A percentile compares a stretch with the other conserved stretches of the same genome.
Conservation (phyloP, 2,888 invertebrate genomes). For the Andrena haemorrhoa region DNA sequence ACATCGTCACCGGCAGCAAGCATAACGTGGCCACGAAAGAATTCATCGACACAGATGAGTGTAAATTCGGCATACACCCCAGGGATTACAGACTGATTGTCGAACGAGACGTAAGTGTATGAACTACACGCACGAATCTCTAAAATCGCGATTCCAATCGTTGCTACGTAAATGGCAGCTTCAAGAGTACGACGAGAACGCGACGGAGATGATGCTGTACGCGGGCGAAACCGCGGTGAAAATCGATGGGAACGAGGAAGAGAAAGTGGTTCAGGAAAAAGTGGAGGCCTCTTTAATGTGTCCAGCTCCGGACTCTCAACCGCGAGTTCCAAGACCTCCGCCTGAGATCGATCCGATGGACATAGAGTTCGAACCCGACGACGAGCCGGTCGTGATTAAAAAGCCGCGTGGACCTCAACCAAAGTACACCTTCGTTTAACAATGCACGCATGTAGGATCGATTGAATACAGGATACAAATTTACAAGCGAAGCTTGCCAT, state of each 20-base stretch:
- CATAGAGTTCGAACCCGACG: conserved; percentile 78
- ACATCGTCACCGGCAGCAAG: conserved; percentile 85
- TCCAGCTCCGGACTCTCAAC: conserved; percentile 67
- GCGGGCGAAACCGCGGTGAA: conserved; percentile 72
- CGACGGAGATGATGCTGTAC: conserved; percentile 71
- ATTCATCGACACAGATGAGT: conserved; percentile 16
- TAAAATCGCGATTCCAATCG: not conserved
- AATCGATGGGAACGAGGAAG: conserved; percentile 72
- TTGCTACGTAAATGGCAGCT: conserved; percentile 58
- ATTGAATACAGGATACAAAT: not conserved
- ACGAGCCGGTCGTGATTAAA: conserved; percentile 70
- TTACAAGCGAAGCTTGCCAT: not conserved
- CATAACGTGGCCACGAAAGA: conserved; percentile 51
- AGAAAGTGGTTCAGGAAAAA: conserved; percentile 70
- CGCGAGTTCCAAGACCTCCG: conserved; percentile 63
- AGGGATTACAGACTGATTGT: conserved; percentile 64
- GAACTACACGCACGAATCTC: not conserved
- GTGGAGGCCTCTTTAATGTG: conserved; percentile 74
- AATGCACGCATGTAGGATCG: not conserved
- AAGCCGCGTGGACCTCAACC: conserved; percentile 69
- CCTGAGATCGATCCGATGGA: conserved; percentile 62
- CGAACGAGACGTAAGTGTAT: conserved; percentile 68
- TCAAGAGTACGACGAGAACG: conserved; percentile 71
- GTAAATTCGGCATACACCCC: conserved; percentile 62
- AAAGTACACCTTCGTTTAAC: conserved; percentile 51